Evolutionary conservation across 2,888 invertebrate genomes (phyloP).

Genomic region (Ferdinandea cuprea): DNA sequence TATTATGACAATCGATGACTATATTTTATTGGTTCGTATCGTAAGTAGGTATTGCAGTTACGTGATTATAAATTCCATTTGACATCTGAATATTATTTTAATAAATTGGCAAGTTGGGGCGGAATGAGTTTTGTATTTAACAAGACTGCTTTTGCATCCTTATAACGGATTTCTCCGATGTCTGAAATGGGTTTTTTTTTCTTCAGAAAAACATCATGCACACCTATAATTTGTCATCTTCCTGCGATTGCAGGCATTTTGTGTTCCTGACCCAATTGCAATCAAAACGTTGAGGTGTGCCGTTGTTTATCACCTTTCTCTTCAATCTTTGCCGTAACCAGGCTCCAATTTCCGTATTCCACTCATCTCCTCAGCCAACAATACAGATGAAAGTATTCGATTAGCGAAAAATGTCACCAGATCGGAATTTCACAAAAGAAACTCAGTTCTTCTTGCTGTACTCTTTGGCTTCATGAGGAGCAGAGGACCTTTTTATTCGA

Average conservation of each 20-base stretch:
- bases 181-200: neutral
- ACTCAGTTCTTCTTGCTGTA: slow-evolving; percentile 8
- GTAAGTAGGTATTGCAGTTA: slow-evolving; percentile 9
- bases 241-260: slow-evolving; percentile 22
- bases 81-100: neutral
- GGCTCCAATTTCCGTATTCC: slow-evolving; percentile 16
- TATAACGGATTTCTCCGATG: neutral
- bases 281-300: slow-evolving; percentile 18
- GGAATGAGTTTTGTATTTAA: too few species aligned
- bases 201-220: too few species aligned
- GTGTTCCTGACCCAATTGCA: slow-evolving; percentile 37
- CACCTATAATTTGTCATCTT: slow-evolving; percentile 11
- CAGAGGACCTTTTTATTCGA: slow-evolving; percentile 16
- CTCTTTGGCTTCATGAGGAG: neutral
- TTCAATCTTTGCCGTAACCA: slow-evolving; percentile 2
- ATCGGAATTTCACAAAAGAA: slow-evolving; percentile 23
- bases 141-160: too few species aligned
- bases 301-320: slow-evolving; percentile 48
- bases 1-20: slow-evolving; percentile 17
- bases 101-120: too few species aligned
- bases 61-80: slow-evolving; percentile 7
- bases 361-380: slow-evolving; percentile 11
- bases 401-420: slow-evolving; percentile 50
- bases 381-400: slow-evolving; percentile 56
- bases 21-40: slow-evolving; percentile 9